Conservation (phyloP, 2,888 invertebrate genomes). For the Spilarctia lutea region DNA sequence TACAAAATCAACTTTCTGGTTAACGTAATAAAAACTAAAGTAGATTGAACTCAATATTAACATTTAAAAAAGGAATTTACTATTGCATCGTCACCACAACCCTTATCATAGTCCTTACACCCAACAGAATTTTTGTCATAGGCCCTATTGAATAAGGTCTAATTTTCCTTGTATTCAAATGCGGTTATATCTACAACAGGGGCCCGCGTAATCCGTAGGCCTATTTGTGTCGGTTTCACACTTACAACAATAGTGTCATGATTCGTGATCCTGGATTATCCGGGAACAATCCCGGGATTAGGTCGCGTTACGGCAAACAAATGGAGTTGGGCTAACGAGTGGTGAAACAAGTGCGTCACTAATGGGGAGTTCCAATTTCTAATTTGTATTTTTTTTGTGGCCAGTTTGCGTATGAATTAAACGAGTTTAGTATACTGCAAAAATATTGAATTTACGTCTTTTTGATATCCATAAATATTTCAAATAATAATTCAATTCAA, state of each 20-base stretch:
- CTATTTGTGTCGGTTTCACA: constrained; percentile 87
- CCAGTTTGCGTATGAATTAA: constrained; percentile 30
- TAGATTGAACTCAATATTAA: constrained; percentile 18
- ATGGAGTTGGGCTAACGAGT: constrained; percentile 77
- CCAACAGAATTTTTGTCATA: constrained; percentile 45
- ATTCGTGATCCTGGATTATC: constrained; percentile 86
- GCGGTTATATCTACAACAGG: constrained; percentile 39
- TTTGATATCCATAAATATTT: background rate
- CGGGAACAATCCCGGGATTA: constrained; percentile 81
- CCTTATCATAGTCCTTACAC: background rate
- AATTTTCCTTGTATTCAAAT: constrained; percentile 42
- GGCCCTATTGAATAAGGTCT: rapidly evolving
- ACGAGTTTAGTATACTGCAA: background rate
- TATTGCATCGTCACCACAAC: constrained; percentile 58
- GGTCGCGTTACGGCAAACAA: constrained; percentile 84
- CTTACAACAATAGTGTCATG: constrained; percentile 87
- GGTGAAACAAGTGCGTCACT: constrained; percentile 76
- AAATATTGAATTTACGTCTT: background rate
- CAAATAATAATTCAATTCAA: background rate
- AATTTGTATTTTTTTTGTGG: constrained; percentile 60
- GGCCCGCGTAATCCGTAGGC: constrained; percentile 68
- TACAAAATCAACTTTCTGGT: constrained; percentile 31
- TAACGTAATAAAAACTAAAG: constrained; percentile 16
- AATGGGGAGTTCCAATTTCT: constrained; percentile 77
- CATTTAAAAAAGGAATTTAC: constrained; percentile 58